phyloP scores from a whole-genome alignment of 2,797 vertebrate species.

The Salmo trutta region DNA sequence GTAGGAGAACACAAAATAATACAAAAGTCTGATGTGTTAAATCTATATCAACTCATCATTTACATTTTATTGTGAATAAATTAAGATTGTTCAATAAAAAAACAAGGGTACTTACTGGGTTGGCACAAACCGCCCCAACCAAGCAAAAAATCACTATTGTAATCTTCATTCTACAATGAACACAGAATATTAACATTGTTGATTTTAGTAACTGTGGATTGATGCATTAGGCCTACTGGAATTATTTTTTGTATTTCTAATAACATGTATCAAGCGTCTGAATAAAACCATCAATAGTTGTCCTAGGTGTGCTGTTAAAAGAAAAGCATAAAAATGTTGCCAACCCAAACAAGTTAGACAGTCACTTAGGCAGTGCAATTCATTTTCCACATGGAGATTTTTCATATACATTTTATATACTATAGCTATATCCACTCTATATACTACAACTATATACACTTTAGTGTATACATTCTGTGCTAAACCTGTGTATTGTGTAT shows the following conservation, averaged over 20 bases:
- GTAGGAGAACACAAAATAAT: background rate
- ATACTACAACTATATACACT: background rate
- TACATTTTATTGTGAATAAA: background rate
- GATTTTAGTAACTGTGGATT: background rate
- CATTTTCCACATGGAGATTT: background rate
- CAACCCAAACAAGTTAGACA: no score
- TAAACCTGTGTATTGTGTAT: background rate
- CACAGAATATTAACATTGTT: slow-evolving; percentile 10
- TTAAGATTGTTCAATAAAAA: background rate
- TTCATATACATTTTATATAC: background rate
- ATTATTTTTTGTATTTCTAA: background rate
- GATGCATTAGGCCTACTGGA: background rate
- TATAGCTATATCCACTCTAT: background rate
- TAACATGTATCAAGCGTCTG: background rate
- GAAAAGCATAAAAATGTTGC: background rate
- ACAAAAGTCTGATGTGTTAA: background rate
- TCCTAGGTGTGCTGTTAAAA: no score
- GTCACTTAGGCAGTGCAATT: background rate
- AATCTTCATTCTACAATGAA: slow-evolving; percentile 71
- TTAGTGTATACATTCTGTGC: background rate
- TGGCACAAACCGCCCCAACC: slow-evolving; percentile 66
- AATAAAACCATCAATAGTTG: background rate
- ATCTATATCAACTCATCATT: background rate
- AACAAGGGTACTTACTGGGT: slow-evolving; percentile 69
- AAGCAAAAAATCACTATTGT: slow-evolving; percentile 63